These are phyloP conservation scores for Lasioglossum leucozonium DNA, from an alignment of 2,888 invertebrate genomes.

Conservation along the genomic window DNA sequence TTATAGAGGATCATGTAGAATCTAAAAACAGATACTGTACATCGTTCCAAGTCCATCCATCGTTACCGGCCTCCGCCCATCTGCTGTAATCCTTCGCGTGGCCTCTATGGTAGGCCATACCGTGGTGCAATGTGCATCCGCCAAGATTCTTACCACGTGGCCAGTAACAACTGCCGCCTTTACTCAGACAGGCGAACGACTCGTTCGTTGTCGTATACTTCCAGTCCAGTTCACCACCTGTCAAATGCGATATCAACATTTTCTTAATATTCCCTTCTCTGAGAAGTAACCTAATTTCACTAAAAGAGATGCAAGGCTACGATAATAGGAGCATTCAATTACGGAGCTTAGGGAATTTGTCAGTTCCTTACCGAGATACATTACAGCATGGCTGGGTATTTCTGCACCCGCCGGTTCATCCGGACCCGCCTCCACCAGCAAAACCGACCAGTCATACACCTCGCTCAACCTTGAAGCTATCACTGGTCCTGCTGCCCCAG, in stretches of 20 bases:
- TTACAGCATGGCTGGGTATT: constrained; percentile 77
- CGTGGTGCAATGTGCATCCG: constrained; percentile 90
- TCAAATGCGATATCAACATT: not conserved
- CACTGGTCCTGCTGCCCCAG: constrained; percentile 88
- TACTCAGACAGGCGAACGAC: constrained; percentile 86
- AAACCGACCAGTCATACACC: constrained; percentile 87
- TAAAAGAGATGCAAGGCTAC: no score
- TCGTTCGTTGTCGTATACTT: constrained; percentile 88
- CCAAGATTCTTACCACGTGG: constrained; percentile 90
- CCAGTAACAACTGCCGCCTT: constrained; percentile 87
- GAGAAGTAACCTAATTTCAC: no score
- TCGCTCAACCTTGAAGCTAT: constrained; percentile 88
- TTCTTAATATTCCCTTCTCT: not conserved
- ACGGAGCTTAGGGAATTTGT: no score
- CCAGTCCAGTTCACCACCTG: constrained; percentile 87
- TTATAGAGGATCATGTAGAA: not conserved
- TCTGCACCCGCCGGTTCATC: constrained; percentile 88
- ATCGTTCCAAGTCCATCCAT: constrained; percentile 91
- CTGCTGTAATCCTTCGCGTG: constrained; percentile 90
- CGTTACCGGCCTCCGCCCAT: constrained; percentile 90
- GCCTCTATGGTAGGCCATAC: constrained; percentile 94
- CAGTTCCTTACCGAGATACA: constrained; percentile 72
- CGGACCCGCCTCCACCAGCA: constrained; percentile 89
- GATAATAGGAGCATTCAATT: no score
- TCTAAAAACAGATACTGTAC: constrained; percentile 59